Evolutionary conservation across 2,113 vertebrate genomes (phyloP).

Genomic region (Rhabdomys dilectus): DNA sequence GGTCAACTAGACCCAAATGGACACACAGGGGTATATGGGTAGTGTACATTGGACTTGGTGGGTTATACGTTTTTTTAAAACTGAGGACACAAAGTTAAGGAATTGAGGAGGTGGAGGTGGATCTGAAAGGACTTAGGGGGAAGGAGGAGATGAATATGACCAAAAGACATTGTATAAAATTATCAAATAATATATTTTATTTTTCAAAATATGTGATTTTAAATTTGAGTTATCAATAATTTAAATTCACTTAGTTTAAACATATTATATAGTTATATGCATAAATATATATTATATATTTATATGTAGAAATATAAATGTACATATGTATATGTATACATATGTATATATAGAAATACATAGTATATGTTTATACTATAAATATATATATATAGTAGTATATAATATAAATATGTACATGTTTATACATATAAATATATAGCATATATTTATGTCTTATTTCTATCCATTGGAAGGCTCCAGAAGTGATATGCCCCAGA

Average conservation of each 20-base stretch:
- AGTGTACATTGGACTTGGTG: background rate
- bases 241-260: background rate
- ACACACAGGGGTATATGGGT: background rate
- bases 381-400: no score
- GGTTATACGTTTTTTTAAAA: background rate
- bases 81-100: background rate
- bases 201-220: background rate
- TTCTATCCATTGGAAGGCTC: background rate
- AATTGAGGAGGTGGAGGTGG: background rate
- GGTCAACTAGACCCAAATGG: background rate
- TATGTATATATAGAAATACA: no score
- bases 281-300: no score
- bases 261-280: background rate
- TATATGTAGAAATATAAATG: no score
- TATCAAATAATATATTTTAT: background rate
- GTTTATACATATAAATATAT: no score
- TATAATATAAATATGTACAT: no score
- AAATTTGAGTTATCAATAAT: background rate
- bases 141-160: background rate
- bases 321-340: background rate
- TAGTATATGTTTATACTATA: no score
- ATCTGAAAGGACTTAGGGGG: background rate
- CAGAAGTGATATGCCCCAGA: background rate
- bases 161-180: background rate
- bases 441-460: background rate